Evolutionary conservation across 2,888 invertebrate genomes (phyloP), one percentile per base, ranked within the genome.

Genomic region (Stenodema calcarata): DNA sequence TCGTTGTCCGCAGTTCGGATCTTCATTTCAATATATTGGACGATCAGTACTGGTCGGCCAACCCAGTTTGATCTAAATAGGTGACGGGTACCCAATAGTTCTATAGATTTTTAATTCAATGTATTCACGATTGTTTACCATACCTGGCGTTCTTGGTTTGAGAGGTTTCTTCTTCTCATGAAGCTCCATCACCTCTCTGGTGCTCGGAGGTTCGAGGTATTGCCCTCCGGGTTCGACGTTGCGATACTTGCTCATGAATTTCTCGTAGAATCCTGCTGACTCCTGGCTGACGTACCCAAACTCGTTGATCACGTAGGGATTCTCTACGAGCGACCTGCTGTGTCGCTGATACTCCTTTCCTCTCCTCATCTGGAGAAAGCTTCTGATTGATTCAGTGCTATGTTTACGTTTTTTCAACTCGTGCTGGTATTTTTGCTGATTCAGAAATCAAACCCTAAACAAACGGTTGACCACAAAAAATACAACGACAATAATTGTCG

Each of bases 221-320:
- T 54, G 35, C 3, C 62, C 81, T 16, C 50, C 54, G 3, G 81
- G 62, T n/a, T 81, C 41, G n/a, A 81, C 81, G 69, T 81, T 62
- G 23, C 62, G 18, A 41, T 81, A 81, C 30, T 62, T 54, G 62
- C 23, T 81, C 81, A 81, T 81, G 23, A 62, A 81, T 16, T 35
- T 54, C 23, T 62, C 30, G 18, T 62, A 81, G 1, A 62, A 62
- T 2, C 41, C 81, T 6, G 81, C 81, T 1, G 81, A 54, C 41
- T 81, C 81, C 23, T 54, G 35, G 35, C 62, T 54, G 6, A 81
- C 81, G 41, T 62, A 81, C 23, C 81, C 81, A 35, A 81, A 81
- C 41, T 81, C 81, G 35, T 81, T 69, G 69, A 62, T 23, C 2
- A 81, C 81, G 62, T 62, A 81, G 9, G 81, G 81, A 44, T 81